Evolutionary conservation across 2,888 invertebrate species (phyloP).

Genomic region (Nephrotoma flavescens): DNA sequence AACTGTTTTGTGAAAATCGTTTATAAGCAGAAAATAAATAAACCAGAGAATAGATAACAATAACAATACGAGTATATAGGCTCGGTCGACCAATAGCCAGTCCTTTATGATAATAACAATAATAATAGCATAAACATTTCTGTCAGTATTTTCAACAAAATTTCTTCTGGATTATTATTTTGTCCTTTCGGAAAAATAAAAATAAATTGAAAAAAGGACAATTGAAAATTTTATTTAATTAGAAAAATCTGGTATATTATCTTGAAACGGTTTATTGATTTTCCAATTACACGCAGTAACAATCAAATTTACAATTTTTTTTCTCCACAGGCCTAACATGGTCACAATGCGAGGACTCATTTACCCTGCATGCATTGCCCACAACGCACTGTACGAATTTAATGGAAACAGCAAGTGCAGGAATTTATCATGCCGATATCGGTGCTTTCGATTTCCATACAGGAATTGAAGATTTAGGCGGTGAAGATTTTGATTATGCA

Average conservation of each 20-base stretch:
- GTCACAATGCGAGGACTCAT: slow-evolving; percentile 52
- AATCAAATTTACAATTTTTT: neutral
- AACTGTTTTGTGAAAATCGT: neutral
- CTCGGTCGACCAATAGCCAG: neutral
- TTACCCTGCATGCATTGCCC: slow-evolving; percentile 48
- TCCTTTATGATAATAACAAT: neutral
- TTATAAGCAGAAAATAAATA: neutral
- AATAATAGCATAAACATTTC: neutral
- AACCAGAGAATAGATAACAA: neutral
- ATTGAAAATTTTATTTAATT: neutral
- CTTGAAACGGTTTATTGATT: neutral
- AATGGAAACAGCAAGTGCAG: slow-evolving; percentile 39
- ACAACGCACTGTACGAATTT: slow-evolving; percentile 48
- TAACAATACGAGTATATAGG: neutral
- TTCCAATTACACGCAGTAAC: neutral
- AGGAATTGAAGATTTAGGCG: slow-evolving; percentile 33
- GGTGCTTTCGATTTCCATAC: slow-evolving; percentile 40
- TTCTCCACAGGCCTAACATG: slow-evolving; percentile 38
- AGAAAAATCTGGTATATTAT: neutral
- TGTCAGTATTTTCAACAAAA: neutral
- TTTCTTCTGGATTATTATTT: neutral
- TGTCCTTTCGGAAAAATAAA: neutral
- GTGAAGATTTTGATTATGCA: slow-evolving; percentile 52
- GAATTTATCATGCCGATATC: slow-evolving; percentile 44
- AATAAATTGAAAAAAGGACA: neutral